Evolutionary conservation across 2,888 invertebrate genomes (phyloP), one percentile per base, ranked within the genome.

Genomic region (Taphrorychus bicolor): DNA sequence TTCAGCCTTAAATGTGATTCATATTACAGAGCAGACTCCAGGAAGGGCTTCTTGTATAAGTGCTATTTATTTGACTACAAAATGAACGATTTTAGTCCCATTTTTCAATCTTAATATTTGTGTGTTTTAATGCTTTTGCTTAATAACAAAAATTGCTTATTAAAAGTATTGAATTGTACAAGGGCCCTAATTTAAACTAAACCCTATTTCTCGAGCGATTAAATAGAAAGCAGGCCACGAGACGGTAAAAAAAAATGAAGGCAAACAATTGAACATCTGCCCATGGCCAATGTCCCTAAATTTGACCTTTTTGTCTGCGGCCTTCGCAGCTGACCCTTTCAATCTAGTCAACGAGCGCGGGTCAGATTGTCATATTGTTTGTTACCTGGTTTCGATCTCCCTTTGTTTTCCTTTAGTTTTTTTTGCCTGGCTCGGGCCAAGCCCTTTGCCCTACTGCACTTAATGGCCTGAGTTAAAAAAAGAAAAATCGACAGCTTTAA

Each of bases 261-360:
- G 57, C 32, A 65, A 66, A 66, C 66, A 69, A 65, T 66, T 23
- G 63, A 70, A 70, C 70, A 70, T 66, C 70, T 70, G 70, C 45
- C 66, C 63, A 66, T 76, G 76, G 78, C 77, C 78, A 79, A 70
- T 78, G 78, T 78, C 77, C 78, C 78, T 73, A 76, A 77, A 76
- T 77, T 76, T 78, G 78, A 78, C 78, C 78, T 77, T 73, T 77
- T 78, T 69, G 66, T 69, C 58, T 68, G 59, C 54, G 41, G 23
- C 53, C 59, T 59, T 59, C 56, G 52, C 67, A 68, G 67, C 62
- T 68, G 67, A 68, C 67, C 67, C 63, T 59, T 63, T 63, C 61
- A 57, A 67, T 61, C 49, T 56, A 54, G 42, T 17, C 7, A 23
- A 49, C 23, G 24, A 48, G 17, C 51, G 32, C 66, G 57, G 67